A percentile compares a stretch with the other conserved stretches of the same genome.
Conservation (phyloP, 1,140 invertebrate species). For the Pararge aegeria region DNA sequence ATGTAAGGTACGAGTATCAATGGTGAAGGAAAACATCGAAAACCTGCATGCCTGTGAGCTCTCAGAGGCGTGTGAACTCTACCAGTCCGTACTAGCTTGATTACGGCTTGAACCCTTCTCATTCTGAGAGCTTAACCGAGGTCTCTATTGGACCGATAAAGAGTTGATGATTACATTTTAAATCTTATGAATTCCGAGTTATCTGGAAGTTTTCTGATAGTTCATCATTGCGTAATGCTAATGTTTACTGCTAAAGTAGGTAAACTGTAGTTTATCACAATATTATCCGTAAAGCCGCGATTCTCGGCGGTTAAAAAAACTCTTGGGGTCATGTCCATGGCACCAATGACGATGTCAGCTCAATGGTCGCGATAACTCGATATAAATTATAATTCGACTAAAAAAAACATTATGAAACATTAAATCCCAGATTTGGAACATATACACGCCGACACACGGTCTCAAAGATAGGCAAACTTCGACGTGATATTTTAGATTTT, state of each 20-base stretch:
- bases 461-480: constrained; percentile 2
- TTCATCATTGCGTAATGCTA: constrained; percentile 29
- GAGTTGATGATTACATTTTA: no score
- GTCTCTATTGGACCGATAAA: no score
- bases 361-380: constrained; percentile 36
- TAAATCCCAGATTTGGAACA: constrained; percentile 40
- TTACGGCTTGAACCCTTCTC: no score
- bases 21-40: no score
- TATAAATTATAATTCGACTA: constrained; percentile 41
- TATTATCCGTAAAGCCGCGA: constrained; percentile 27
- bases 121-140: no score
- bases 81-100: no score
- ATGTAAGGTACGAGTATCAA: no score
- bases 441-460: not conserved
- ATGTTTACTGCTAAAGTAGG: constrained; percentile 15
- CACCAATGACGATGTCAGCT: constrained; percentile 33
- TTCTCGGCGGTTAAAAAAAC: constrained; percentile 17
- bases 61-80: no score
- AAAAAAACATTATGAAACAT: constrained; percentile 38
- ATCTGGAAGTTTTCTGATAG: constrained; percentile 21
- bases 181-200: constrained; percentile 1
- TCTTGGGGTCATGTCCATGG: constrained; percentile 39
- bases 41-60: no score
- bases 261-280: constrained; percentile 3
- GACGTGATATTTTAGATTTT: no score